Evolutionary conservation across 2,888 invertebrate genomes (phyloP).

Genomic region (Oscheius onirici): DNA sequence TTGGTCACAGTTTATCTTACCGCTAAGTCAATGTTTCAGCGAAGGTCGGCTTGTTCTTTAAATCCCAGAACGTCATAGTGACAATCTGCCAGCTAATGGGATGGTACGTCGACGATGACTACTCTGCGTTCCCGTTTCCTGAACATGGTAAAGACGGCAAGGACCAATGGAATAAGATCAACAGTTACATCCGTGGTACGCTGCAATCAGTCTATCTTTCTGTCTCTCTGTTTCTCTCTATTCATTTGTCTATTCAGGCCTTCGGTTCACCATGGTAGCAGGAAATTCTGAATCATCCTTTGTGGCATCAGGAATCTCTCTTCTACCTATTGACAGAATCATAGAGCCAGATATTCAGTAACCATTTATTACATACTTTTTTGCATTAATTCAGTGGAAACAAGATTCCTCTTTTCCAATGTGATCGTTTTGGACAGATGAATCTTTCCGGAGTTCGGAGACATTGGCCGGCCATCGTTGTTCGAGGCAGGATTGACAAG

Average conservation of each 20-base stretch:
- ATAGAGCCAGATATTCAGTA: not conserved
- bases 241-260: too few species aligned
- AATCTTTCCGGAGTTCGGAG: not conserved
- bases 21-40: too few species aligned
- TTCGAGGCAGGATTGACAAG: constrained; percentile 4
- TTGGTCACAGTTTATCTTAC: too few species aligned
- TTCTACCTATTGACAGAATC: not conserved
- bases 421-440: not conserved
- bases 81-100: not conserved
- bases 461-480: constrained; percentile 19
- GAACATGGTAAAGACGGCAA: not conserved
- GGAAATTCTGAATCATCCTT: not conserved
- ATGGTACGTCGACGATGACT: not conserved
- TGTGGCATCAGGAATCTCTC: constrained; percentile 10
- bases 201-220: too few species aligned
- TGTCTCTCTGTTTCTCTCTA: not conserved
- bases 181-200: constrained; percentile 7
- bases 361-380: not conserved
- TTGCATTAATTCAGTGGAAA: not conserved
- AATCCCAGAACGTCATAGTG: not conserved
- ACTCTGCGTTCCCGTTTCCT: not conserved
- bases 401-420: not conserved
- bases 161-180: not conserved
- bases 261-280: not conserved
- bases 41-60: constrained; percentile 28